phyloP scores from a whole-genome alignment of 2,797 vertebrate species.

The Pteropus rufus region DNA sequence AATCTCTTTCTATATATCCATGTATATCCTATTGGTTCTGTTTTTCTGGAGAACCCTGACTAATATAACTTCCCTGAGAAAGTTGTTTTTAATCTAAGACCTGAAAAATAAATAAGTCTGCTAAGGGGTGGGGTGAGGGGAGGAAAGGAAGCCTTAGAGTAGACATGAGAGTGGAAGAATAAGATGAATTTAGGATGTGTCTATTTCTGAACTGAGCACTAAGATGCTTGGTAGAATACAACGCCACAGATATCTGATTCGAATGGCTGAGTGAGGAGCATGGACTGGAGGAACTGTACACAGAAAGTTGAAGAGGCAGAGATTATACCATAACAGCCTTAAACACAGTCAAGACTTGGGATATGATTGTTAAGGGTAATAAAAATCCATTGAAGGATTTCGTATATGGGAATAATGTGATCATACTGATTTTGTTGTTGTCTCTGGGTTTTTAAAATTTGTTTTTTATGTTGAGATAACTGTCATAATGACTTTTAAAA shows the following conservation, averaged over 20 bases:
- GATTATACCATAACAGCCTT: neutral
- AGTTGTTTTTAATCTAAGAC: neutral
- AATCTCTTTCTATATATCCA: neutral
- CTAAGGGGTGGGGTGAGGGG: neutral
- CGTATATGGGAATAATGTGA: neutral
- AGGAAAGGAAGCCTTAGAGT: neutral
- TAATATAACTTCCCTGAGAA: neutral
- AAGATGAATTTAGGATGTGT: neutral
- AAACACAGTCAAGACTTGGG: neutral
- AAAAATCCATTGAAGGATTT: neutral
- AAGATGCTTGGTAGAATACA: neutral
- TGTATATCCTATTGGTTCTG: neutral
- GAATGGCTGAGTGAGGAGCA: neutral
- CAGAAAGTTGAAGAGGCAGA: neutral
- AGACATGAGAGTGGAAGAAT: neutral
- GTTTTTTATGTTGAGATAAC: neutral
- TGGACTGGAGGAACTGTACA: rapidly evolving
- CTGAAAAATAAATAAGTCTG: neutral
- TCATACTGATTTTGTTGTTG: neutral
- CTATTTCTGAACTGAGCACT: neutral
- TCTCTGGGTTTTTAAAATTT: neutral
- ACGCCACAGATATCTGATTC: neutral
- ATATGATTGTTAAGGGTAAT: neutral
- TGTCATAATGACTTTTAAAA: neutral
- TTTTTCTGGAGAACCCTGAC: neutral